These are phyloP conservation scores for Heterodera carotae DNA, from an alignment of 1,140 invertebrate genomes.

Conservation along the genomic window DNA sequence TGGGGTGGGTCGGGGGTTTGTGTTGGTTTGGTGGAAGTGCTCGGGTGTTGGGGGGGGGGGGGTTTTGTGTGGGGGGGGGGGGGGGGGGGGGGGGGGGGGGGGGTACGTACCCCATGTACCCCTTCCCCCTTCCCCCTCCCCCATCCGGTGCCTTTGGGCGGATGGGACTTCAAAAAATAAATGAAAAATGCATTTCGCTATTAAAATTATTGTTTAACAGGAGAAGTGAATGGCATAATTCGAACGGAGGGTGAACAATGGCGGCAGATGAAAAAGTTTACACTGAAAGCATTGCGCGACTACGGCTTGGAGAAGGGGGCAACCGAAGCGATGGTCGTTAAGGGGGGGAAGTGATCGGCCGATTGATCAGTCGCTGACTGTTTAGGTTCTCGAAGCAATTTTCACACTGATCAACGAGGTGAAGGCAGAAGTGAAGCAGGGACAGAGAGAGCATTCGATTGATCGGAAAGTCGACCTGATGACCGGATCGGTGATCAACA, in stretches of 20 bases:
- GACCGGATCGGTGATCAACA: slow-evolving; percentile 27
- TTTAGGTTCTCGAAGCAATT: slow-evolving; percentile 25
- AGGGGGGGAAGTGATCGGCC: no score
- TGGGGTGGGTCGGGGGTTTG: no score
- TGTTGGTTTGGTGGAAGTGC: no score
- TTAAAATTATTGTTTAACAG: slow-evolving; percentile 3
- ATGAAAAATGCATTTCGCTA: slow-evolving; percentile 2
- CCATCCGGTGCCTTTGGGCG: no score
- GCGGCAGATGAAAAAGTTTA: slow-evolving; percentile 79
- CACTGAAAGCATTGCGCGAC: slow-evolving; percentile 74
- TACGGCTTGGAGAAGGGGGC: slow-evolving; percentile 76
- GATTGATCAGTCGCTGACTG: background rate
- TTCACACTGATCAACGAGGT: slow-evolving; percentile 16
- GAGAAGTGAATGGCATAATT: slow-evolving; percentile 28
- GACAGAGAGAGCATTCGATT: slow-evolving; percentile 9
- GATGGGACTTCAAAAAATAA: no score
- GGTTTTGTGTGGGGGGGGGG: no score
- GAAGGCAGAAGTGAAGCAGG: background rate
- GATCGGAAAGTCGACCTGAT: slow-evolving; percentile 23
- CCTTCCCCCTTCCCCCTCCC: no score
- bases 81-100: background rate
- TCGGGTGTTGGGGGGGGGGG: no score
- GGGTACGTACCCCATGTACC: background rate
- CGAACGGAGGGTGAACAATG: slow-evolving; percentile 77
- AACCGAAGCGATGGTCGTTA: slow-evolving; percentile 72